phyloP scores from a whole-genome alignment of 2,888 invertebrate species.

The Hemistola chrysoprasaria region DNA sequence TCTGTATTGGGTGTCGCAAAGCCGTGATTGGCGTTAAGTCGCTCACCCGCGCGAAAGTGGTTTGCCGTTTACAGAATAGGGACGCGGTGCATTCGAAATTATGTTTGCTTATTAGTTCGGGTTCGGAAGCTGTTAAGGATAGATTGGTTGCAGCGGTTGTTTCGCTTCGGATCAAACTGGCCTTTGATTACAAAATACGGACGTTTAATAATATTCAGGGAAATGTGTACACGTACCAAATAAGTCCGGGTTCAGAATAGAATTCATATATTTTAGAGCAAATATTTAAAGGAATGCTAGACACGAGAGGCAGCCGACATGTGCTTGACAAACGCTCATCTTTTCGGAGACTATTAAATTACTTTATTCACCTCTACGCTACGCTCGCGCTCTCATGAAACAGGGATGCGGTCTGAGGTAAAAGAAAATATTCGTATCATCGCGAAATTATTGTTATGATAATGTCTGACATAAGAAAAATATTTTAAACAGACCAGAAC shows the following conservation, averaged over 20 bases:
- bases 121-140: slow-evolving; percentile 33
- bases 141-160: slow-evolving; percentile 15
- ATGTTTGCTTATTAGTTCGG: slow-evolving; percentile 67
- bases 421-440: slow-evolving; percentile 4
- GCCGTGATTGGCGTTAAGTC: slow-evolving; percentile 77
- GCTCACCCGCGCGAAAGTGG: slow-evolving; percentile 59
- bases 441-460: no score
- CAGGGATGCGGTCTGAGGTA: slow-evolving; percentile 26
- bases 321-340: slow-evolving; percentile 48
- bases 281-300: slow-evolving; percentile 19
- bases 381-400: slow-evolving; percentile 32
- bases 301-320: slow-evolving; percentile 29
- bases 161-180: slow-evolving; percentile 2
- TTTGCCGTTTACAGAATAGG: slow-evolving; percentile 59
- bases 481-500: no score
- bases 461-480: no score
- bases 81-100: slow-evolving; percentile 58
- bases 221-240: no score
- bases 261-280: slow-evolving; percentile 12
- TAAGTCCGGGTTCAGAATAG: not conserved
- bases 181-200: no score
- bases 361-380: slow-evolving; percentile 50
- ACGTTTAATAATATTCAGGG: no score
- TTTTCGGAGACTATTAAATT: slow-evolving; percentile 59
- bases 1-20: slow-evolving; percentile 73